A percentile compares a stretch with the other conserved stretches of the same genome.
phyloP scores from a whole-genome alignment of 2,113 vertebrate genomes.

The Vulpes lagopus region DNA sequence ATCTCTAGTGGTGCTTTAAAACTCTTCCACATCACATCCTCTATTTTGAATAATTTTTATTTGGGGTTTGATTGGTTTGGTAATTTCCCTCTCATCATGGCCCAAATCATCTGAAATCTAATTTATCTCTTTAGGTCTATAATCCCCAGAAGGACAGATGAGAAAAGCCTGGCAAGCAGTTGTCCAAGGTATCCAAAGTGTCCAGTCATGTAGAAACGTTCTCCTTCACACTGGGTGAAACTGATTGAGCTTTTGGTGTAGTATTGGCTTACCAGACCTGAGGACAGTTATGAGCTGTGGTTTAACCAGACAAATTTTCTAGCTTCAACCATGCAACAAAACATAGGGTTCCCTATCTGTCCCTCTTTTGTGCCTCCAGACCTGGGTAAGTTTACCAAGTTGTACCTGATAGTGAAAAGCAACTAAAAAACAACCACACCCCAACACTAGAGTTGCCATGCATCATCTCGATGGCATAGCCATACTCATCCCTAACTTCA shows the following conservation, averaged over 20 bases:
- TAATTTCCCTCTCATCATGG: not conserved
- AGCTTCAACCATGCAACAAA: not conserved
- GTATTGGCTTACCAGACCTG: not conserved
- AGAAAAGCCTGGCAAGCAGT: not conserved
- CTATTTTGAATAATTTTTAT: slow-evolving; percentile 43
- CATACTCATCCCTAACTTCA: not conserved
- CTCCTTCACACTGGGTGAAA: not conserved
- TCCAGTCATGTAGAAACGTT: not conserved
- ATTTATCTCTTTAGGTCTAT: not conserved
- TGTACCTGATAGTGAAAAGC: not conserved
- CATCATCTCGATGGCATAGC: not conserved
- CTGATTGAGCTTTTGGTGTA: not conserved
- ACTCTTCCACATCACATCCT: not conserved
- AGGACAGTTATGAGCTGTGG: not conserved
- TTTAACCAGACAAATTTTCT: slow-evolving; percentile 11
- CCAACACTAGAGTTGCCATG: not conserved
- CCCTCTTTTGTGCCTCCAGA: not conserved
- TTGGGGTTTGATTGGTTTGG: not conserved
- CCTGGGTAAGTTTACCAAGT: not conserved
- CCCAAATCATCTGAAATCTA: slow-evolving; percentile 51
- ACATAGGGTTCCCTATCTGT: not conserved
- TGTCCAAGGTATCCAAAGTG: not conserved
- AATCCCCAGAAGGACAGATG: not conserved
- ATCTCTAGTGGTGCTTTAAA: not conserved
- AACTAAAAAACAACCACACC: not conserved